Evolutionary conservation across 2,888 invertebrate genomes (phyloP), one percentile per base, ranked within the genome.

Genomic region (Xylota sylvarum): DNA sequence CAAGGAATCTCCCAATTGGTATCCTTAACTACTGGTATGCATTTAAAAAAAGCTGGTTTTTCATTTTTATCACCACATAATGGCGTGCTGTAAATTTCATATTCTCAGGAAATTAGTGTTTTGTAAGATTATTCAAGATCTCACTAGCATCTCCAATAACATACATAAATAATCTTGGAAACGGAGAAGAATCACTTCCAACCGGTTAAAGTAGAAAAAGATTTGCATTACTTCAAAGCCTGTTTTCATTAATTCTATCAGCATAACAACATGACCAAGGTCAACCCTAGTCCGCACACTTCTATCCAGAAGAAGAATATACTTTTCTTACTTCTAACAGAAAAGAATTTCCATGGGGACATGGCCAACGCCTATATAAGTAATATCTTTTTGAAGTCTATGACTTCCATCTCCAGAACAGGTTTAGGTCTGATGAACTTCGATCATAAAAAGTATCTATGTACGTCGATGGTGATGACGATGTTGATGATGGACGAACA

Each of bases 391-490:
- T 48, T 65, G 17, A 35, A 30, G 35, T 65, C 50, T 65, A 35
- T 35, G 52, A 52, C 67, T 67, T 67, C 67, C 19, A 4, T 10
- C 6, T 19, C 2, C 3, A 27, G 27, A 67, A 67, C 67, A 14
- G 52, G 67, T 67, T 67, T 67, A 67, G 52, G 52, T 37, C 37
- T 23, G 19, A 23, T 67, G 67, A 55, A 67, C 67, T 52, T 37
- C 23, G 37, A 52, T 52, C 67, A 65, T 64, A 23, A 12, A 46
- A 48, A 14, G 27, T 40, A 40, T 64, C 48, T 48, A 17, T 17
- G 10, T 14, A 2, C 23, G 3, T 23, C 23, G 23, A 23, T 23
- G 23, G 23, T 23, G 23, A 3, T 23, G 23, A 3, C 23, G 10
- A 46, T 55, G 30, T 7, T 58, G 52, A 40, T 67, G 50, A 50